Base-by-base conservation (phyloP, 2,888 invertebrate genomes). In the Tetragnatha montana region DNA sequence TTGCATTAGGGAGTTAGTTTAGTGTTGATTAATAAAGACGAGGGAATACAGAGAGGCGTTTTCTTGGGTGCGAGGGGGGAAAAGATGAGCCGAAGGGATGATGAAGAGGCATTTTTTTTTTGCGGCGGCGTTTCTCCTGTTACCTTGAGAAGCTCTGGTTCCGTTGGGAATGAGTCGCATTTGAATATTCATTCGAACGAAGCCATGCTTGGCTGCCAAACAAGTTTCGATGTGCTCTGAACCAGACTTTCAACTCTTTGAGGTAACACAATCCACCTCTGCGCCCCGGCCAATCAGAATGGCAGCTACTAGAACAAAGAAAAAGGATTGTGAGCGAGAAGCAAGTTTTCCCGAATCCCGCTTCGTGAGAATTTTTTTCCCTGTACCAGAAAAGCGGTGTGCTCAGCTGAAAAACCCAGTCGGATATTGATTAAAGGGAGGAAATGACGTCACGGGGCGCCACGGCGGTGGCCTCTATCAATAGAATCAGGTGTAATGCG, bases 351-450 rank as follows among this genome's bases (percentile, higher is more conserved):
- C 69, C 50, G 8, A 84, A 68, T 35, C 83, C 83, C 83, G 75
- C 49, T 84, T 84, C 83, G 76, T 84, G 83, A 84, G 83, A 84
- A 84, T 50, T 76, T 84, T 84, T 84, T 68, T 17, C 60, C 47
- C 68, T 21, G 47, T 76, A 35, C 70, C n/a, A 47, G 19, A 70
- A 74, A 84, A 69, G 83, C 76, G 7, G 19, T 49, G 76, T 68
- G 80, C 83, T 49, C 76, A 76, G 69, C 76, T 19, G 68, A 76
- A 84, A 75, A 71, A 73, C n/a, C n/a, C 19, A 47, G 83, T 19
- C 51, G 51, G 68, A 73, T 76, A 76, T 84, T 84, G 83, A 84
- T 84, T 82, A 35, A 68, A 22, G 12, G 10, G 50, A 81, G 81
- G 81, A 81, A 73, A 51, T 83, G 75, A 75, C 75, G 79, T 80